Evolutionary conservation across 2,797 vertebrate genomes (phyloP), one percentile per base, ranked within the genome.

Genomic region (Xenentodon cancila): DNA sequence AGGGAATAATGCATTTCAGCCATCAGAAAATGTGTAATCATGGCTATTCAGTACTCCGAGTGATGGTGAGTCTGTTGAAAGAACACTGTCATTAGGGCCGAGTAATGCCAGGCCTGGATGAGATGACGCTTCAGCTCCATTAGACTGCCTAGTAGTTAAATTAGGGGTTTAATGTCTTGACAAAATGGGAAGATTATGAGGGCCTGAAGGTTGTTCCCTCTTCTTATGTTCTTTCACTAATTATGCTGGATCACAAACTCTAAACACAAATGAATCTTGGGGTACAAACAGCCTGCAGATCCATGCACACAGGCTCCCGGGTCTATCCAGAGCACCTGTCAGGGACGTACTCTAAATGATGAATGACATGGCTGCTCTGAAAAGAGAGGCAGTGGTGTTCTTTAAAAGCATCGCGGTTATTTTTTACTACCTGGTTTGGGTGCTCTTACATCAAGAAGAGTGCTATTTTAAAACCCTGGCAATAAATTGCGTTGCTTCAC

Each of bases 61-160:
- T 81, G 77, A 79, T 59, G 65, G 63, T 46, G 48, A 47, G 46
- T 69, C 74, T 47, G 77, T 63, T 73, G 18, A 84, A 78, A 79
- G 75, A 81, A 71, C 70, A 55, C 49, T 71, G 68, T 77, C 81
- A 80, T 84, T 86, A 84, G 63, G 70, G 70, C 21, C 65, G 66
- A 72, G 67, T 80, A 81, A 79, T 68, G 53, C 65, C 56, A 27
- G 51, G 73, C 52, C 63, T 50, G 7, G 49, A 74, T 44, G 32
- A 76, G 56, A 60, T 37, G 46, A 55, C 22, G 9, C 73, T 83
- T 77, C 77, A 72, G 73, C 85, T 79, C 61, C 80, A 84, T 88
- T 79, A 84, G 67, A 79, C 67, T 50, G 62, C 72, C 71, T 82
- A 76, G 79, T 84, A 70, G 75, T 75, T 45, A 86, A 88, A 92